Percentiles rank a stretch among this genome's conserved stretches.
phyloP scores from a whole-genome alignment of 1,140 invertebrate genomes.

The Tribolium madens region DNA sequence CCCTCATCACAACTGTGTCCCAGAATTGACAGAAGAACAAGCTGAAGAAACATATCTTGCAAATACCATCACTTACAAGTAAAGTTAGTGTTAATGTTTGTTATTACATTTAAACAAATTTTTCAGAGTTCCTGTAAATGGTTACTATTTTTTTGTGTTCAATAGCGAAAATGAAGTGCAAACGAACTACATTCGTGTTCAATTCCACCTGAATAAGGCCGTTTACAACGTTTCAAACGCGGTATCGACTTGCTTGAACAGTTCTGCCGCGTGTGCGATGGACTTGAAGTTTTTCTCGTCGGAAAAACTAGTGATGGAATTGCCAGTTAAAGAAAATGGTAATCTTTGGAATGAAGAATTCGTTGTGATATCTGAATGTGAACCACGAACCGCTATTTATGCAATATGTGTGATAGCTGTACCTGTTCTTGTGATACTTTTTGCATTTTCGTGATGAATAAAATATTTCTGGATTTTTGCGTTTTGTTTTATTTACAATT shows the following conservation, averaged over 20 bases:
- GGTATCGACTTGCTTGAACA: slow-evolving; percentile 72
- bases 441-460: slow-evolving; percentile 71
- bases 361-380: slow-evolving; percentile 78
- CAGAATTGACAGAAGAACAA: slow-evolving; percentile 63
- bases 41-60: slow-evolving; percentile 68
- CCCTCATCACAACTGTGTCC: slow-evolving; percentile 71
- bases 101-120: no score
- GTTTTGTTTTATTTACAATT: not conserved
- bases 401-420: slow-evolving; percentile 77
- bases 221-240: slow-evolving; percentile 75
- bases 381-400: slow-evolving; percentile 79
- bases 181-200: slow-evolving; percentile 75
- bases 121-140: slow-evolving; percentile 75
- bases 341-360: slow-evolving; percentile 81
- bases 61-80: slow-evolving; percentile 77
- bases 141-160: slow-evolving; percentile 87
- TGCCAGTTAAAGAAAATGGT: slow-evolving; percentile 73
- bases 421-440: slow-evolving; percentile 77
- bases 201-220: slow-evolving; percentile 78
- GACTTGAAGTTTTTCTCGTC: slow-evolving; percentile 76
- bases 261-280: slow-evolving; percentile 73
- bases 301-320: slow-evolving; percentile 75
- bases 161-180: slow-evolving; percentile 85
- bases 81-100: slow-evolving; percentile 21
- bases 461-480: slow-evolving; percentile 14